phyloP scores from a whole-genome alignment of 2,888 invertebrate species.

The Cheilosia vulpina region DNA sequence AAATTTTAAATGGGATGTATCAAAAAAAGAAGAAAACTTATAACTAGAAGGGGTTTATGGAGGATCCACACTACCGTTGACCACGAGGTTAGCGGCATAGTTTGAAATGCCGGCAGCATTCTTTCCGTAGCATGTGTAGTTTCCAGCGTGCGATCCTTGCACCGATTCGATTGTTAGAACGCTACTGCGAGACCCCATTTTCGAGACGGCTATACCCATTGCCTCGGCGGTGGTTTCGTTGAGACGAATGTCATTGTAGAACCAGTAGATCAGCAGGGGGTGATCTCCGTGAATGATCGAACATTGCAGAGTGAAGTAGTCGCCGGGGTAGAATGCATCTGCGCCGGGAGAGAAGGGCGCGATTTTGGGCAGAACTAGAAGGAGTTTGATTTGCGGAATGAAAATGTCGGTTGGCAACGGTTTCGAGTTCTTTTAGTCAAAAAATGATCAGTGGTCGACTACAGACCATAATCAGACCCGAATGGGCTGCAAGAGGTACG shows the following conservation, averaged over 20 bases:
- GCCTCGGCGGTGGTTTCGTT: conserved; percentile 84
- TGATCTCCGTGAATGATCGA: conserved; percentile 90
- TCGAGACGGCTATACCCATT: conserved; percentile 83
- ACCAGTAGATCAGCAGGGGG: conserved; percentile 90
- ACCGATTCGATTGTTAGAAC: conserved; percentile 86
- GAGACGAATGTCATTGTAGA: conserved; percentile 86
- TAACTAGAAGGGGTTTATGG: conserved; percentile 38
- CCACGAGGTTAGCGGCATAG: conserved; percentile 87
- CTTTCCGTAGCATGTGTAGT: conserved; percentile 87
- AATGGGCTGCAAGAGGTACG: no score
- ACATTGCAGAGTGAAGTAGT: conserved; percentile 87
- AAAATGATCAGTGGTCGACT: no score
- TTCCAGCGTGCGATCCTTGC: conserved; percentile 87
- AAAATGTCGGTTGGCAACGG: no score
- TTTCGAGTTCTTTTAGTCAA: no score
- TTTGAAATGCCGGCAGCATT: conserved; percentile 88
- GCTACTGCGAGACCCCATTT: conserved; percentile 85
- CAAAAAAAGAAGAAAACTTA: conserved; percentile 58
- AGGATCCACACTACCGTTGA: conserved; percentile 86
- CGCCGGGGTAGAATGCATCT: conserved; percentile 89
- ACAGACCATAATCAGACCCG: no score
- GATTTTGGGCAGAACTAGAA: conserved; percentile 91
- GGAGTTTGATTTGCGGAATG: conserved; percentile 64
- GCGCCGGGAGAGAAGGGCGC: conserved; percentile 90
- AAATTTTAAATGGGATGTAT: conserved; percentile 19